phyloP scores from a whole-genome alignment of 2,888 invertebrate species.

The Parthenolecanium corni region DNA sequence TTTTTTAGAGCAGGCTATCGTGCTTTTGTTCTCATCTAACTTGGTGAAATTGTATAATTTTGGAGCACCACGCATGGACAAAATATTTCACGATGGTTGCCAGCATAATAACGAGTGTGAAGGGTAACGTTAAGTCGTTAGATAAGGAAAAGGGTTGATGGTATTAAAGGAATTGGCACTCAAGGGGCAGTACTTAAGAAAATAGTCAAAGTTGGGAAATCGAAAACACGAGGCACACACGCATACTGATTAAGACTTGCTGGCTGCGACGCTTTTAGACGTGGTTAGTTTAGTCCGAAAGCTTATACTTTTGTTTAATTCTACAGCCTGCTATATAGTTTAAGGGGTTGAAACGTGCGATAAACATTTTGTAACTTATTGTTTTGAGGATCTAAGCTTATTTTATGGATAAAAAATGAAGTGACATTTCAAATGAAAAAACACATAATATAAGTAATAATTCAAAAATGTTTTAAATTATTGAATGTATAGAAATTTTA shows the following conservation, averaged over 20 bases:
- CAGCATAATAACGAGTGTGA: conserved; percentile 12
- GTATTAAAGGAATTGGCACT: conserved; percentile 25
- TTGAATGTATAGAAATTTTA: too few relatives aligned
- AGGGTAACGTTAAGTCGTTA: conserved; percentile 24
- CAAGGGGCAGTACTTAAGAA: conserved; percentile 27
- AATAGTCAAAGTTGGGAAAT: conserved; percentile 23
- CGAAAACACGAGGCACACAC: conserved; percentile 20
- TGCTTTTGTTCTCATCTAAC: not conserved
- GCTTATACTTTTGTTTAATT: not conserved
- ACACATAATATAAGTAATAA: too few relatives aligned
- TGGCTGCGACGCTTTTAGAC: conserved; percentile 17
- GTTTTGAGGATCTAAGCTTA: not conserved
- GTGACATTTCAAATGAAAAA: too few relatives aligned
- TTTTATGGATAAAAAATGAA: too few relatives aligned
- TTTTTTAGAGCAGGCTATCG: not conserved
- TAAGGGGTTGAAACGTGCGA: too few relatives aligned
- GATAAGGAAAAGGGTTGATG: conserved; percentile 24
- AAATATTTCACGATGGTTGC: conserved; percentile 13
- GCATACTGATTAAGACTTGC: not conserved
- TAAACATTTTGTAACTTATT: not conserved
- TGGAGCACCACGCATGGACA: conserved; percentile 16
- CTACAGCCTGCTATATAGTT: too few relatives aligned
- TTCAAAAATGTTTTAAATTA: too few relatives aligned
- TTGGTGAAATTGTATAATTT: conserved; percentile 10
- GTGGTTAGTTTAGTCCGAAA: conserved; percentile 2